Conservation (phyloP, 2,113 vertebrate species). For the Myocastor coypus region DNA sequence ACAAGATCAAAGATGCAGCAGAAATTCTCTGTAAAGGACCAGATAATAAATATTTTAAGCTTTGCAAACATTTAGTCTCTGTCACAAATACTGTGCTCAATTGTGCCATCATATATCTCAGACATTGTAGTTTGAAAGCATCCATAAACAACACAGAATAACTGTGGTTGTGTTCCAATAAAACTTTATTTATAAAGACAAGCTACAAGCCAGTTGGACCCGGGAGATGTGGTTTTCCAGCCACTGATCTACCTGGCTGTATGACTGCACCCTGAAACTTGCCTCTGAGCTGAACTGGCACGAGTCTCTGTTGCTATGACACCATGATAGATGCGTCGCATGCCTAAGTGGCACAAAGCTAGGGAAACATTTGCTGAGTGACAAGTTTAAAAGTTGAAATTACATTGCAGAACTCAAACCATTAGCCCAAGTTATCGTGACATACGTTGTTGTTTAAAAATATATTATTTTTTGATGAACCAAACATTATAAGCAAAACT, state of each 20-base stretch:
- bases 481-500: neutral
- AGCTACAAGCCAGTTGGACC: neutral
- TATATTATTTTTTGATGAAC: constrained; percentile 24
- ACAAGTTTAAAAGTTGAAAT: constrained; percentile 8
- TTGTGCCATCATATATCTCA: neutral
- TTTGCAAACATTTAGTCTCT: neutral
- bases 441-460: neutral
- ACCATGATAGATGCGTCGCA: neutral
- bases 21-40: neutral
- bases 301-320: neutral
- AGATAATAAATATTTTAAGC: constrained; percentile 39
- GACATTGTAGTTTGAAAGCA: neutral
- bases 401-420: neutral
- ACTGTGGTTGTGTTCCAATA: constrained; percentile 29
- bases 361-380: neutral
- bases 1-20: neutral
- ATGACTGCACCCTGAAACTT: neutral
- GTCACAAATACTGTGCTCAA: neutral
- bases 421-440: neutral
- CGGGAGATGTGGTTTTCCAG: neutral
- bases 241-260: neutral
- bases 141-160: neutral
- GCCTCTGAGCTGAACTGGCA: neutral
- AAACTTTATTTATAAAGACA: constrained; percentile 45
- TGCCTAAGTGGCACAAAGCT: neutral